phyloP scores from a whole-genome alignment of 2,113 vertebrate species.

The Aepyceros melampus region DNA sequence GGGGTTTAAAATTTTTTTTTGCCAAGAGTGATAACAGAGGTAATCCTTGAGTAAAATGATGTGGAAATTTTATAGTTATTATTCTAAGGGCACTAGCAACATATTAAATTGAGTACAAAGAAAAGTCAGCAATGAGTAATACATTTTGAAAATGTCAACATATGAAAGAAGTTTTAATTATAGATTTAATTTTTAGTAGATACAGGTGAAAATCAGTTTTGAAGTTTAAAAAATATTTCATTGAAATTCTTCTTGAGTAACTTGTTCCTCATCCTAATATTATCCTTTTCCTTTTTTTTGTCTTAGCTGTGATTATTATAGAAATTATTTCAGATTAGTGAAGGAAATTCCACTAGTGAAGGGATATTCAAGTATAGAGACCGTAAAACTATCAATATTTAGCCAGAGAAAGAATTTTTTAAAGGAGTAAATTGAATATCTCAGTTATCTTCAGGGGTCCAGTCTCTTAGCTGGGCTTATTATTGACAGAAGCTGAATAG shows the following conservation, averaged over 20 bases:
- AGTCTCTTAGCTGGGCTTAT: not conserved
- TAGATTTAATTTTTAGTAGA: not conserved
- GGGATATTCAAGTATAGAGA: not conserved
- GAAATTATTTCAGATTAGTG: slow-evolving; percentile 16
- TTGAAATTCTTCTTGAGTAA: not conserved
- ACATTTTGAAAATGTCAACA: slow-evolving; percentile 20
- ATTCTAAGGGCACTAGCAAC: not conserved
- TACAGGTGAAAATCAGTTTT: not conserved
- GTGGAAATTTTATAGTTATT: not conserved
- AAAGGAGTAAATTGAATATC: not conserved
- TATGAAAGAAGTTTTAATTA: slow-evolving; percentile 4
- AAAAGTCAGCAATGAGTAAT: slow-evolving; percentile 8
- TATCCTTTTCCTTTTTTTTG: not conserved
- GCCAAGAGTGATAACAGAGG: not conserved
- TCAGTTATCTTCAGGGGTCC: not conserved
- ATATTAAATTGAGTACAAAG: not conserved
- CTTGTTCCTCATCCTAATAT: not conserved
- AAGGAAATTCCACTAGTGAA: not conserved
- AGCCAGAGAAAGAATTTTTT: not conserved
- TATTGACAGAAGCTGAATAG: not conserved
- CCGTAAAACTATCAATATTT: not conserved
- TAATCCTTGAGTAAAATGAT: not conserved
- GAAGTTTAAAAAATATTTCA: not conserved
- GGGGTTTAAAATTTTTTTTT: not conserved
- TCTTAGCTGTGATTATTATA: not conserved